Evolutionary conservation across 2,888 invertebrate species (phyloP), one percentile per base, ranked within the genome.

Genomic region (Ephialtes manifestator): DNA sequence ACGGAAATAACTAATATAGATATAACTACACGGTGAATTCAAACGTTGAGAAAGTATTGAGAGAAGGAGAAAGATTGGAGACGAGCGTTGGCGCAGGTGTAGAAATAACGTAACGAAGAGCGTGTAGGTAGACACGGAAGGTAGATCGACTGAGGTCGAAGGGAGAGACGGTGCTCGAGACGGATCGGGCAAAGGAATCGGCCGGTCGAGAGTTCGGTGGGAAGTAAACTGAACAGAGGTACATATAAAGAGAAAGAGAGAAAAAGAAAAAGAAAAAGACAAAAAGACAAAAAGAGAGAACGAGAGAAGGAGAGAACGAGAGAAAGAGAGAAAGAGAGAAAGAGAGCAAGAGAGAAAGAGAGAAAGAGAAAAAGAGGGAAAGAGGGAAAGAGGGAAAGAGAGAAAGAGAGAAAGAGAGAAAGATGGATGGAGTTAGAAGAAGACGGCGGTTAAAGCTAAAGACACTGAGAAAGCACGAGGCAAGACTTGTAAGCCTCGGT

Each of bases 401-500:
- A 3, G n/a, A n/a, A n/a, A n/a, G n/a, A 13, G n/a, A 51, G 35
- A 3, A 24, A n/a, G 68, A 24, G 48, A n/a, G 48, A 48, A 10
- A 13, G 5, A 48, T 24, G 15, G 4, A 48, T 20, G 2, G 43
- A 20, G 20, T 2, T 4, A 28, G 39, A 71, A 58, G 15, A 58
- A 63, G 60, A 51, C 28, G 24, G 24, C 55, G 35, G n/a, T 53
- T 65, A n/a, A 43, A 28, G 24, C 67, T 4, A 20, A 35, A 63
- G 53, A 51, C 28, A 48, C 43, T 13, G 82, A 72, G 51, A 67
- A 79, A 18, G 70, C 71, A 71, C 60, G 83, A 71, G 31, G 28
- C 28, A 28, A 31, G 58, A 28, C 24, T 13, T 28, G 28, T 74
- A 80, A 85, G 84, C 81, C 80, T 81, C 20, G 51, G 76, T 67